A percentile compares a stretch with the other conserved stretches of the same genome.
These are phyloP conservation scores for Ophiothrix spiculata DNA, from an alignment of 35 echinoderm and acorn worm genomes.

Conservation along the genomic window DNA sequence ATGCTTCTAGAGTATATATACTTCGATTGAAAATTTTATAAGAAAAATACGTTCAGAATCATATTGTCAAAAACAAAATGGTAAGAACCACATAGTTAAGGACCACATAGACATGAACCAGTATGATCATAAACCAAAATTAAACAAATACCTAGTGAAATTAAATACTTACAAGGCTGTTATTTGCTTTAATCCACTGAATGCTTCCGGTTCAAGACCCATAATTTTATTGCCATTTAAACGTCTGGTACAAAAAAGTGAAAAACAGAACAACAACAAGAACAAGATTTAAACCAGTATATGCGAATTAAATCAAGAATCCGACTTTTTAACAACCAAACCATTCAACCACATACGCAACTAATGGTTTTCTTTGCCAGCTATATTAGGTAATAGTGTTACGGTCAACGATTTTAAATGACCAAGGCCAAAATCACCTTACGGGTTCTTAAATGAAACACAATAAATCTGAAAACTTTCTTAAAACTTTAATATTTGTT, in stretches of 20 bases:
- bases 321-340: no score
- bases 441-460: no score
- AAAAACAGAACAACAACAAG: constrained; percentile 26
- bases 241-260: background rate
- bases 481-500: no score
- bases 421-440: no score
- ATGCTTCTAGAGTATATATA: constrained; percentile 17
- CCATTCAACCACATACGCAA: no score
- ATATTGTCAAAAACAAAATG: constrained; percentile 28
- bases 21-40: constrained; percentile 9
- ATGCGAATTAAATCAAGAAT: no score
- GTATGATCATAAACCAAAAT: background rate
- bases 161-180: constrained; percentile 37
- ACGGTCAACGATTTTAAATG: no score
- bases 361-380: no score
- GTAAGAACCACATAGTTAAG: constrained; percentile 1
- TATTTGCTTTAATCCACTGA: constrained; percentile 26
- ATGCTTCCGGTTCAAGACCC: constrained; percentile 30
- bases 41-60: background rate
- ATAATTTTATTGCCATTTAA: constrained; percentile 31
- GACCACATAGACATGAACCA: background rate
- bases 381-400: no score
- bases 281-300: no score
- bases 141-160: background rate
- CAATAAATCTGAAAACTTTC: no score